phyloP scores from a whole-genome alignment of 1,140 invertebrate species.

The Nylanderia fulva region DNA sequence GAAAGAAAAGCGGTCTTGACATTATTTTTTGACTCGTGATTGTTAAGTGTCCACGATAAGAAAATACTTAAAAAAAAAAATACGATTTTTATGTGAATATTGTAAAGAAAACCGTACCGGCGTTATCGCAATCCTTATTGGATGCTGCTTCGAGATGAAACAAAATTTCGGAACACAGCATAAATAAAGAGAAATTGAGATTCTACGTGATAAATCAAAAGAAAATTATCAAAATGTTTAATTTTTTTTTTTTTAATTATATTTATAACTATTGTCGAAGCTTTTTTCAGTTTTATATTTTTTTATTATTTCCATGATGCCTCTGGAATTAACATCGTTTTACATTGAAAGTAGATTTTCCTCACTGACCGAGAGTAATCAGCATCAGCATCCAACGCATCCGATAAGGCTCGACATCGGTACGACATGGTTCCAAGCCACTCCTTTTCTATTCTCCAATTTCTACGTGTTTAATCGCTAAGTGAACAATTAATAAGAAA shows the following conservation, averaged over 20 bases:
- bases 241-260: background rate
- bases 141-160: conserved; percentile 36
- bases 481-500: conserved; percentile 70
- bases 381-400: conserved; percentile 24
- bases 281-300: background rate
- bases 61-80: conserved; percentile 54
- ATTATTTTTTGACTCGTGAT: conserved; percentile 84
- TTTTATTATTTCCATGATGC: too few relatives aligned
- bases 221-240: background rate
- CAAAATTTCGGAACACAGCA: background rate
- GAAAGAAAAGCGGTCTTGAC: conserved; percentile 75
- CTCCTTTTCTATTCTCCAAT: conserved; percentile 83
- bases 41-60: conserved; percentile 79
- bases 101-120: conserved; percentile 72
- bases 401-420: conserved; percentile 31
- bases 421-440: conserved; percentile 74
- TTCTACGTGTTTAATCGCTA: conserved; percentile 83
- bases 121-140: conserved; percentile 18
- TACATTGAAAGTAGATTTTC: background rate
- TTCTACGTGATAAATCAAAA: background rate
- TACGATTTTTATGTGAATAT: conserved; percentile 83
- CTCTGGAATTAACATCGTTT: too few relatives aligned
- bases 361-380: background rate
- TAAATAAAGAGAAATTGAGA: background rate
- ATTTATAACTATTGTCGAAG: background rate